Evolutionary conservation across 2,113 vertebrate species (phyloP).

Genomic region (Chamaetylas fuelleborni): DNA sequence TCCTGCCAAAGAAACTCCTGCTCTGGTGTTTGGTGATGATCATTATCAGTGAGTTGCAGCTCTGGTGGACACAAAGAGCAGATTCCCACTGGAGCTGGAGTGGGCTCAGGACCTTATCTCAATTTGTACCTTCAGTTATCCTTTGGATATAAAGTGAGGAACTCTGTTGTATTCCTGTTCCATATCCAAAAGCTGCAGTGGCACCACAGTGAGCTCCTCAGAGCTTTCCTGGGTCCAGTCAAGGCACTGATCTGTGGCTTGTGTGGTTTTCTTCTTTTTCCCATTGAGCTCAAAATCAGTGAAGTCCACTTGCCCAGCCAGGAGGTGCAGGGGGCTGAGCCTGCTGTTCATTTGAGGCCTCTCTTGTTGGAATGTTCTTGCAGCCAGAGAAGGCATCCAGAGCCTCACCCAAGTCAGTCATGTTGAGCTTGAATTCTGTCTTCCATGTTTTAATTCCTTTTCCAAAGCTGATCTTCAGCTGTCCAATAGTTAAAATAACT

Average conservation of each 20-base stretch:
- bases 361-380: not conserved
- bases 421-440: not conserved
- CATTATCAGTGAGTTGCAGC: not conserved
- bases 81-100: not conserved
- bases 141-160: not conserved
- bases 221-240: not conserved
- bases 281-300: not conserved
- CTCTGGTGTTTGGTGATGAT: not conserved
- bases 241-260: not conserved
- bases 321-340: not conserved
- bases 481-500: not conserved
- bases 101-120: accelerated
- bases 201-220: accelerated
- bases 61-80: not conserved
- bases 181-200: not conserved
- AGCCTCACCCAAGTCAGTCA: not conserved
- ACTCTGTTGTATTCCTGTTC: not conserved
- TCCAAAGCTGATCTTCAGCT: not conserved
- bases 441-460: not conserved
- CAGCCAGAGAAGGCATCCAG: not conserved
- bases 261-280: not conserved
- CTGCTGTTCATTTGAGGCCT: not conserved
- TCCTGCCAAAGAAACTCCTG: not conserved
- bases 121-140: not conserved
- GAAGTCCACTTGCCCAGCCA: not conserved